These are phyloP conservation scores for Cryptophagus acutangulus DNA, from an alignment of 2,888 invertebrate species.

Conservation along the genomic window DNA sequence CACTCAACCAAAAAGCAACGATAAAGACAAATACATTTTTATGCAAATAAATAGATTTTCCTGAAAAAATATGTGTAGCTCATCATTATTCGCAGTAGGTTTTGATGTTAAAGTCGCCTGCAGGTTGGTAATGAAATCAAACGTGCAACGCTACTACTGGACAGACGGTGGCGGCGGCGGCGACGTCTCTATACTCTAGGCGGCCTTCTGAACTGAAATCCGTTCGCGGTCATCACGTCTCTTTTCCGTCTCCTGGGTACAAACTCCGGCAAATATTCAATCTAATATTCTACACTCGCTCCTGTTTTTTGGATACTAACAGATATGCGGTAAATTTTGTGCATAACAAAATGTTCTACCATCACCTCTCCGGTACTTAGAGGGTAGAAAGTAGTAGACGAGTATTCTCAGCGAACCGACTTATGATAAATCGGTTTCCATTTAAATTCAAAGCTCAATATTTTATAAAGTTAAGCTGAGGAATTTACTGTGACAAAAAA, in stretches of 20 bases:
- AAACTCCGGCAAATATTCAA: slow-evolving; percentile 22
- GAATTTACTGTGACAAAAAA: too few species aligned
- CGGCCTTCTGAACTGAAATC: slow-evolving; percentile 1
- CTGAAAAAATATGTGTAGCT: too few species aligned
- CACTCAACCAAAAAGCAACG: not conserved
- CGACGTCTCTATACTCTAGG: not conserved
- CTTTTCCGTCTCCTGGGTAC: slow-evolving; percentile 18
- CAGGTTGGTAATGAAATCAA: slow-evolving; percentile 24
- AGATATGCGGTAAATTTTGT: slow-evolving; percentile 5
- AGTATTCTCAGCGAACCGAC: too few species aligned
- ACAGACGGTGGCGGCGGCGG: not conserved
- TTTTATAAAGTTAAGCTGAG: too few species aligned
- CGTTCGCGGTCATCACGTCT: slow-evolving; percentile 21
- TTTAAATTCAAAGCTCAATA: too few species aligned
- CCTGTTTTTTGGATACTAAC: slow-evolving; percentile 1
- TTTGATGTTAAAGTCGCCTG: slow-evolving; percentile 19
- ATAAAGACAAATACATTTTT: not conserved
- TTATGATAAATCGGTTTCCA: too few species aligned
- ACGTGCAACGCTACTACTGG: slow-evolving; percentile 7
- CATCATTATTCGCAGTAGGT: slow-evolving; percentile 24
- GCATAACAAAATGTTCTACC: too few species aligned
- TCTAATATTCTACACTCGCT: slow-evolving; percentile 19
- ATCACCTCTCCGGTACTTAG: too few species aligned
- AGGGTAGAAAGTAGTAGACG: too few species aligned
- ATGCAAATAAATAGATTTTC: not conserved